Evolutionary conservation across 2,888 invertebrate genomes (phyloP).

Genomic region (Leptopilina myrica): DNA sequence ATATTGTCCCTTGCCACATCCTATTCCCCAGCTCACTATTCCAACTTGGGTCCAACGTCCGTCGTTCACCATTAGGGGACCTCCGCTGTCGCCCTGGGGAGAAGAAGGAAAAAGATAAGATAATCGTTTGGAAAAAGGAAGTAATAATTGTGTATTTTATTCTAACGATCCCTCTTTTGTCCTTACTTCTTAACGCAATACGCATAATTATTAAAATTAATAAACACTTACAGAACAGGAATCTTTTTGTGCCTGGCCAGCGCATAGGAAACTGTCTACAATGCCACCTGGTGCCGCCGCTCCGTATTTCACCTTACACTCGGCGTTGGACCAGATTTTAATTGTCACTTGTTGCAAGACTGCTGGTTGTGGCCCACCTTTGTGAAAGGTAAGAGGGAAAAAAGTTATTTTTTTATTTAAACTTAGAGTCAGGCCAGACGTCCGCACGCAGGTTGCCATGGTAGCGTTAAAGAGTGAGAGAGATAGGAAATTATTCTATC

Average conservation of each 20-base stretch:
- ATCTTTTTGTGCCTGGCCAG: conserved; percentile 89
- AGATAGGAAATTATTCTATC: too few relatives aligned
- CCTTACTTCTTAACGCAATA: too few relatives aligned
- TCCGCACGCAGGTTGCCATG: too few relatives aligned
- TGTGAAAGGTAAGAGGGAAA: conserved; percentile 50
- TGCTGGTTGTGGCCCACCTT: conserved; percentile 89
- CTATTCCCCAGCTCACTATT: conserved; percentile 94
- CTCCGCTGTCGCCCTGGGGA: conserved; percentile 91
- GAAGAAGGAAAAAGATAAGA: background rate
- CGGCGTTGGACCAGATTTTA: conserved; percentile 88
- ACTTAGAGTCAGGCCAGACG: too few relatives aligned
- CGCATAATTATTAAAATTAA: too few relatives aligned
- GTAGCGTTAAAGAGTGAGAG: too few relatives aligned
- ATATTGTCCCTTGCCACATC: conserved; percentile 93
- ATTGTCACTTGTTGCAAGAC: conserved; percentile 90
- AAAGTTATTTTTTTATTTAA: too few relatives aligned
- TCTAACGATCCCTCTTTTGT: background rate
- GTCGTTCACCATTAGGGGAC: conserved; percentile 89
- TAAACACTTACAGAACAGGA: conserved; percentile 89
- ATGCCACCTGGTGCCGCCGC: conserved; percentile 93
- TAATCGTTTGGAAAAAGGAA: conserved; percentile 37
- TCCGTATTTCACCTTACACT: conserved; percentile 89
- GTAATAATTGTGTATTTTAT: background rate
- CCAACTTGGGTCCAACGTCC: conserved; percentile 90
- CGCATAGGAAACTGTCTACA: conserved; percentile 91